Conservation (phyloP, 2,888 invertebrate species). For the Platypus cylindrus region DNA sequence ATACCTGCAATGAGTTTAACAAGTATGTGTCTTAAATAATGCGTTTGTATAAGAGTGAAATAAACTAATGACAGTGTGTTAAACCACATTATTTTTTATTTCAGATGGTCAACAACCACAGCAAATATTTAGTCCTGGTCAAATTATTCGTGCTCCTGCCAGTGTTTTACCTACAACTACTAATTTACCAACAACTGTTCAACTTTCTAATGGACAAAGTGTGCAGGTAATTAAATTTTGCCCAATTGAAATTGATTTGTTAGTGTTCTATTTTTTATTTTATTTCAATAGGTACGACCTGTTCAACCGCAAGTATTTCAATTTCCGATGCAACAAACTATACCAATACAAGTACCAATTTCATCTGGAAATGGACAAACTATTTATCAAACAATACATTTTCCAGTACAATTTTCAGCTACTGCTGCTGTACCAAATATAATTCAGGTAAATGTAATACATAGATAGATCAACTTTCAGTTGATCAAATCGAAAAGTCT, state of each 20-base stretch:
- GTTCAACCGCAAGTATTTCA: conserved; percentile 41
- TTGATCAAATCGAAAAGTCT: too few relatives aligned
- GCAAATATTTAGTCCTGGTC: conserved; percentile 48
- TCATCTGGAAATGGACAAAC: conserved; percentile 78
- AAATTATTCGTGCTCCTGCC: conserved; percentile 63
- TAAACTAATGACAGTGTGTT: background rate
- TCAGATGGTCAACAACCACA: conserved; percentile 39
- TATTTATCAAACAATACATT: conserved; percentile 88
- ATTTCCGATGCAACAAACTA: conserved; percentile 62
- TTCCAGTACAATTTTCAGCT: conserved; percentile 72
- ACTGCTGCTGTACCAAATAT: conserved; percentile 48
- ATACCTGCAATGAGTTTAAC: conserved; percentile 67
- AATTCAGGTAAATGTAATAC: conserved; percentile 24
- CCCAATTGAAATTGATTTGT: too few relatives aligned
- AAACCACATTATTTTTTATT: conserved; percentile 8
- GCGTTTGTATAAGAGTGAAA: too few relatives aligned
- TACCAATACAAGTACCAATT: conserved; percentile 86
- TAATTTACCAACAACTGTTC: conserved; percentile 50
- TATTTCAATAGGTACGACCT: conserved; percentile 12
- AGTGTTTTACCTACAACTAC: conserved; percentile 46
- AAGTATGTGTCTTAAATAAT: conserved; percentile 21
- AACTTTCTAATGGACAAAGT: conserved; percentile 58
- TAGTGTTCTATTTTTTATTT: conserved; percentile 4
- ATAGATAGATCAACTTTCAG: background rate
- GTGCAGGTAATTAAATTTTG: conserved; percentile 48